Conservation (phyloP, 2,888 invertebrate species). For the Onchidella celtica region DNA sequence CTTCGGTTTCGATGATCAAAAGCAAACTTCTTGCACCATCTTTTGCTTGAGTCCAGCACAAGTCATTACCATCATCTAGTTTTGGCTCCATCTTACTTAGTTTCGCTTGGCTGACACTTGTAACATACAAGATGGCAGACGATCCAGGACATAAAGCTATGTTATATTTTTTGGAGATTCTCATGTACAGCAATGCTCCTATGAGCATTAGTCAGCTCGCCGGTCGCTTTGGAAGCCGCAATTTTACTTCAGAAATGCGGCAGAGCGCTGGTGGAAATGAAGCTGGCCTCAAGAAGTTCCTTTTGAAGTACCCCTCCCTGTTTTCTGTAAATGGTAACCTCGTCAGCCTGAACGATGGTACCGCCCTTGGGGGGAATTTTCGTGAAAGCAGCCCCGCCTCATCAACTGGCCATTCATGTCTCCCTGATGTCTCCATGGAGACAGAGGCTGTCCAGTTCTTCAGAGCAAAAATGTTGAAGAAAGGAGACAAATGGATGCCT, state of each 20-base stretch:
- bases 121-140: slow-evolving; percentile 73
- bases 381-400: slow-evolving; percentile 75
- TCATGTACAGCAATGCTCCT: slow-evolving; percentile 95
- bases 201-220: slow-evolving; percentile 98
- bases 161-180: slow-evolving; percentile 98
- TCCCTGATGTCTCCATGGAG: slow-evolving; percentile 82
- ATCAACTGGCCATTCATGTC: slow-evolving; percentile 65
- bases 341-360: slow-evolving; percentile 75
- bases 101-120: slow-evolving; percentile 11
- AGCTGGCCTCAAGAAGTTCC: slow-evolving; percentile 96
- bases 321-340: slow-evolving; percentile 91
- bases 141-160: slow-evolving; percentile 82
- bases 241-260: slow-evolving; percentile 98
- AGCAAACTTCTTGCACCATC: slow-evolving; percentile 41
- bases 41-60: slow-evolving; percentile 7
- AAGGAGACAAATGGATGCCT: slow-evolving; percentile 97
- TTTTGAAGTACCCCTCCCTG: slow-evolving; percentile 96
- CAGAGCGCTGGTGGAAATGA: slow-evolving; percentile 90
- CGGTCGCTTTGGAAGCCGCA: slow-evolving; percentile 99
- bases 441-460: slow-evolving; percentile 99
- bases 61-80: slow-evolving; percentile 16
- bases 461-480: slow-evolving; percentile 94
- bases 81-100: slow-evolving; percentile 16
- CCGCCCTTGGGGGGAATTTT: slow-evolving; percentile 77
- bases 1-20: slow-evolving; percentile 46